These are phyloP conservation scores for Spatulosminthurus flaviceps DNA, from an alignment of 2,888 invertebrate species.

Conservation along the genomic window DNA sequence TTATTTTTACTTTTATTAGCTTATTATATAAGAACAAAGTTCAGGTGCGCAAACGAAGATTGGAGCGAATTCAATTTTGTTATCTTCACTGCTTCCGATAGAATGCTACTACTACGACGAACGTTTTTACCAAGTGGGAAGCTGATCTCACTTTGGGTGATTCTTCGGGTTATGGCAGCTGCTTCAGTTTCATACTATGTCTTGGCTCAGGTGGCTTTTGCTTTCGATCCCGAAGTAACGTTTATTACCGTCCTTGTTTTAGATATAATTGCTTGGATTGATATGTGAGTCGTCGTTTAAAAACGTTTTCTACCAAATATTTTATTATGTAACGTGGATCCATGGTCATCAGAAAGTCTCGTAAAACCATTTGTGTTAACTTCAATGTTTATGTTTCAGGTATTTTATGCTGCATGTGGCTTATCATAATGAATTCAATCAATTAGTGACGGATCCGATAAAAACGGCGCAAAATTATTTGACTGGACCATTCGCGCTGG, in stretches of 20 bases:
- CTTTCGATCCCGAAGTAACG: constrained; percentile 47
- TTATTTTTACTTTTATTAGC: too few species aligned
- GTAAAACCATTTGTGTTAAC: too few species aligned
- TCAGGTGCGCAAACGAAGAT: too few species aligned
- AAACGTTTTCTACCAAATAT: too few species aligned
- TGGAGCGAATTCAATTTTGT: too few species aligned
- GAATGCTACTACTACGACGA: constrained; percentile 19
- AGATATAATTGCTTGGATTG: constrained; percentile 59
- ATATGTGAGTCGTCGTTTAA: constrained; percentile 50
- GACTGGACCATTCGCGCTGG: constrained; percentile 56
- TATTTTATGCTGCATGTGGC: constrained; percentile 52
- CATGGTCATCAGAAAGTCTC: too few species aligned
- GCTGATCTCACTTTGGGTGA: constrained; percentile 55
- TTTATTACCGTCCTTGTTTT: constrained; percentile 46
- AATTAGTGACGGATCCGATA: constrained; percentile 49
- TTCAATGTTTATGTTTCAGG: too few species aligned
- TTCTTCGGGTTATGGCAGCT: constrained; percentile 51
- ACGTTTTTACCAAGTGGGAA: constrained; percentile 52
- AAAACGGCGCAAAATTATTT: constrained; percentile 55
- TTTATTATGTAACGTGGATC: too few species aligned
- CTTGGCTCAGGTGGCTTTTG: constrained; percentile 51
- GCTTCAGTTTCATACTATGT: constrained; percentile 50
- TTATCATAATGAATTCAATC: constrained; percentile 52
- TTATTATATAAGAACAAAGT: too few species aligned
- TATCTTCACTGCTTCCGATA: too few species aligned